Evolutionary conservation across 2,888 invertebrate genomes (phyloP), one percentile per base, ranked within the genome.

Genomic region (Pseudeuparius sepicola): DNA sequence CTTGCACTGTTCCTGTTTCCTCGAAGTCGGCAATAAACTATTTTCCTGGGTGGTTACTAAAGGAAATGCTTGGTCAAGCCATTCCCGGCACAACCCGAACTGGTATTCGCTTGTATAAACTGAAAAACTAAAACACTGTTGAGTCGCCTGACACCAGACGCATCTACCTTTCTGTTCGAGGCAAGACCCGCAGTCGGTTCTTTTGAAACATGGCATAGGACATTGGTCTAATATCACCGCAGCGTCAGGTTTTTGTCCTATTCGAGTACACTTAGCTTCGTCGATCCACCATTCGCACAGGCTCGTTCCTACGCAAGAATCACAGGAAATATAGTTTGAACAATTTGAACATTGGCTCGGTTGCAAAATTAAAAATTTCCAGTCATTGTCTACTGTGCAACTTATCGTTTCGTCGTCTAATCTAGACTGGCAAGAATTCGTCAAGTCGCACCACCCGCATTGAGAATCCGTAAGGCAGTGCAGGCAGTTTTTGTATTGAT

Each of bases 61-160:
- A 2, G 68, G 62, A 25, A 74, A 73, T 2, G 78, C 75, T 51
- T 84, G 83, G 61, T 93, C 93, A 39, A 90, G 73, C 93, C 93
- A 93, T 57, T 89, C 88, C 23, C 87, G 74, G 53, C 93, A 94
- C 54, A 87, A 70, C 0, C 93, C 94, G 61, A 89, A 92, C 56
- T 90, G 87, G 62, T 88, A 92, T 54, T 89, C 86, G 46, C 89
- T 88, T 4, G 90, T 90, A 61, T 93, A 93, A 2, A 92, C 87
- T n/a, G 89, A 85, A 61, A 94, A 93, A 45, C 89, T 85, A 57
- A 94, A 90, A 60, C 94, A 94, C 54, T 88, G 86, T 41, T 80
- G 74, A 0, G 86, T 86, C 14, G 89, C 86, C 56, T 90, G 88
- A 59, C 94, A 94, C 94, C 94, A 94, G 1, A 92, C 92, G 61